A percentile compares a stretch with the other conserved stretches of the same genome.
Evolutionary conservation across 2,797 vertebrate species (phyloP).

Genomic region (Hypotaenidia philippensis): DNA sequence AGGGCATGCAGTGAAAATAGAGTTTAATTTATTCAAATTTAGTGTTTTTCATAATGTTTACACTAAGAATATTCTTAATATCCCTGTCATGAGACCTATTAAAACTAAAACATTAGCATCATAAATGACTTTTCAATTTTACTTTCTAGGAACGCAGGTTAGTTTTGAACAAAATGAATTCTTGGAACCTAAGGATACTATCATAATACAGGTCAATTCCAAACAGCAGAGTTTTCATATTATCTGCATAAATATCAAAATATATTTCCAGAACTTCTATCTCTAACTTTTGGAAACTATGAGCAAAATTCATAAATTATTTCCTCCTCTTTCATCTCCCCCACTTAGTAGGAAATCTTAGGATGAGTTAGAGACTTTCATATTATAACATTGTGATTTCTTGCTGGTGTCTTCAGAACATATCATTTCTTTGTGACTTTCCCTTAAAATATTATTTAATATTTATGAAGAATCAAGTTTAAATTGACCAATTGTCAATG

Average conservation of each 20-base stretch:
- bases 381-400: neutral
- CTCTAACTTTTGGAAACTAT: neutral
- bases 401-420: neutral
- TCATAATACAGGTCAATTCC: neutral
- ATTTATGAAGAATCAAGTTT: neutral
- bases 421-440: neutral
- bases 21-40: neutral
- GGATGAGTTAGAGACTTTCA: fast-evolving
- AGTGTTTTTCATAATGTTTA: neutral
- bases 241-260: neutral
- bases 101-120: neutral
- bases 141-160: neutral
- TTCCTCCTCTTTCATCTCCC: neutral
- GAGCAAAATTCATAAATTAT: neutral
- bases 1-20: neutral
- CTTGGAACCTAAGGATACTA: neutral
- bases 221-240: neutral
- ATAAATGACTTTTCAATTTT: neutral
- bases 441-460: neutral
- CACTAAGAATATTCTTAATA: neutral
- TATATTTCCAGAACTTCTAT: neutral
- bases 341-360: neutral
- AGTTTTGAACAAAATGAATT: neutral
- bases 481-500: neutral
- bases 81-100: neutral